Evolutionary conservation across 2,888 invertebrate genomes (phyloP), one percentile per base, ranked within the genome.

Genomic region (Creontiades dilutus): DNA sequence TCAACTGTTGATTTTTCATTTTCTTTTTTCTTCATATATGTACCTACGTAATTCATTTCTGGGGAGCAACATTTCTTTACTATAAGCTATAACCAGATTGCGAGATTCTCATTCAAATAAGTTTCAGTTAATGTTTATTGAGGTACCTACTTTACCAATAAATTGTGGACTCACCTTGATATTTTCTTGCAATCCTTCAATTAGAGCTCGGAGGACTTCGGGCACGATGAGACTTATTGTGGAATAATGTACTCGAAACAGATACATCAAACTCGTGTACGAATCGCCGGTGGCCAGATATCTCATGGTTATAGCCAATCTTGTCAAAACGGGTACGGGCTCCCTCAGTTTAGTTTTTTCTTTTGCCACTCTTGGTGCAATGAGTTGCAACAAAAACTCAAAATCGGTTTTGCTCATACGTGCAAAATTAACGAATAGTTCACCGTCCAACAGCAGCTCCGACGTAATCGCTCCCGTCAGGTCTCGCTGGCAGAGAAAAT

Each of bases 221-320:
- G 75, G 90, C 75, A 90, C 76, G 47, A 91, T 81, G 16, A 84
- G 37, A 28, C 82, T 89, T 23, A 91, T 90, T 19, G 89, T 82
- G 80, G 28, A 47, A n/a, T n/a, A n/a, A n/a, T n/a, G n/a, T n/a
- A n/a, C n/a, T n/a, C n/a, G n/a, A n/a, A n/a, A n/a, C n/a, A n/a
- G n/a, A n/a, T n/a, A n/a, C n/a, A n/a, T n/a, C n/a, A n/a, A n/a
- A n/a, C n/a, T n/a, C n/a, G n/a, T 28, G 80, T 76, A 90, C 47
- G 90, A 89, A 61, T 91, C 90, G 47, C 90, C 89, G 52, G 84
- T 90, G 47, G 90, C 89, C 52, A 91, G 84, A 85, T 89, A 91
- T 89, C 90, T 84, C 78, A 91, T 86, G 55, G 91, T 90, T 47
- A 90, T 78, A 14, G 80, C 86, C 23, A 90, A 87, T 48, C 89